phyloP scores from a whole-genome alignment of 2,797 vertebrate genomes.

The Acanthurus tractus region DNA sequence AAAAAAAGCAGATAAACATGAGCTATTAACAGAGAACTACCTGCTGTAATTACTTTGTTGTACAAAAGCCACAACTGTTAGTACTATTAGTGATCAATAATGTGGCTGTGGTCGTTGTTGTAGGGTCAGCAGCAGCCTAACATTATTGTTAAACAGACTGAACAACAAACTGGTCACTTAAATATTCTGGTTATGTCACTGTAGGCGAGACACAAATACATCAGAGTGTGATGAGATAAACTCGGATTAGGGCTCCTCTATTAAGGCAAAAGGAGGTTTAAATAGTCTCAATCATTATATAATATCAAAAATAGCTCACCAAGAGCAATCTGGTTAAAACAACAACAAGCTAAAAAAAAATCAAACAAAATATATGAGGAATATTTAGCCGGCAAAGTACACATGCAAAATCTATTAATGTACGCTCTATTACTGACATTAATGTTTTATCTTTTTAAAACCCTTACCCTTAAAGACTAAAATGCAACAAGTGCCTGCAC shows the following conservation, averaged over 20 bases:
- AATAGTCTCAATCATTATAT: conserved; percentile 56
- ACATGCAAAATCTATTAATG: not conserved
- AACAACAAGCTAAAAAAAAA: conserved; percentile 24
- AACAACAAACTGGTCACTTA: not conserved
- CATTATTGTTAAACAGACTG: not conserved
- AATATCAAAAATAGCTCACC: conserved; percentile 54
- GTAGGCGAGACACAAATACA: conserved; percentile 43
- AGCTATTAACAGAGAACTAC: not conserved
- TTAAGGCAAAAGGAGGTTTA: conserved; percentile 47
- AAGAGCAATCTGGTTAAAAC: conserved; percentile 34
- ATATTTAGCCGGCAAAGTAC: not conserved
- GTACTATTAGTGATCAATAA: not conserved
- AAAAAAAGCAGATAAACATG: not conserved
- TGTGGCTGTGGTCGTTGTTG: not conserved
- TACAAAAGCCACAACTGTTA: not conserved
- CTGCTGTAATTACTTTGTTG: conserved; percentile 3
- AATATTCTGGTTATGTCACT: conserved; percentile 21
- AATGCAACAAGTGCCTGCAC: not conserved
- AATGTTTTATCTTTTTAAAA: too few species aligned
- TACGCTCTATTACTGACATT: too few species aligned
- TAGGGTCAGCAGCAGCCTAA: not conserved
- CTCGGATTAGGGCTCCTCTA: conserved; percentile 50
- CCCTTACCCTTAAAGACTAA: too few species aligned
- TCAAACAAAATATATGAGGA: conserved; percentile 1
- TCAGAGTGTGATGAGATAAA: conserved; percentile 28